Percentiles rank a stretch among this genome's conserved stretches.
Evolutionary conservation across 2,113 vertebrate genomes (phyloP).

Genomic region (Menura novaehollandiae): DNA sequence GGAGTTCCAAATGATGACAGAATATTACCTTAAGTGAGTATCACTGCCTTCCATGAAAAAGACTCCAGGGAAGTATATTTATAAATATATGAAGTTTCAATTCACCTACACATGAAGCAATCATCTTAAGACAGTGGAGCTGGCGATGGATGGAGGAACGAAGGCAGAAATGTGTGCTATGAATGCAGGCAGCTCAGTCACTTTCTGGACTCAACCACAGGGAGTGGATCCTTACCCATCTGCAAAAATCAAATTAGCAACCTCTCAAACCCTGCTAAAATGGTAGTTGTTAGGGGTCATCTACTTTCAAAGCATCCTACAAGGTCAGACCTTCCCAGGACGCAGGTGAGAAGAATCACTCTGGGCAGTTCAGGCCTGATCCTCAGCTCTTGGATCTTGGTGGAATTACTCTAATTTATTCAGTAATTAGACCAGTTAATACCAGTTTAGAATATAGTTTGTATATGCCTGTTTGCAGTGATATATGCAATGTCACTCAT

Average conservation of each 20-base stretch:
- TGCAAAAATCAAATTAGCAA: neutral
- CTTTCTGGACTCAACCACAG: neutral
- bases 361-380: neutral
- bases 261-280: neutral
- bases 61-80: neutral
- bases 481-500: neutral
- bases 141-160: neutral
- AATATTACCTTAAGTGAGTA: neutral
- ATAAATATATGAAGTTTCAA: neutral
- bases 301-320: neutral
- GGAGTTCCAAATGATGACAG: neutral
- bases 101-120: neutral
- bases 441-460: neutral
- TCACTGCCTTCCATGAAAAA: neutral
- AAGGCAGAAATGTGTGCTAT: accelerated
- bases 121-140: neutral
- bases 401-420: neutral
- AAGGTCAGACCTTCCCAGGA: neutral
- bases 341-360: neutral
- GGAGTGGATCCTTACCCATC: neutral
- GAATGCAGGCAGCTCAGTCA: neutral
- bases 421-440: neutral
- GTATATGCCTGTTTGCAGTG: neutral
- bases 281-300: neutral
- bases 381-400: neutral